Conservation (phyloP, 2,888 invertebrate species). For the Hyppa rectilinea region DNA sequence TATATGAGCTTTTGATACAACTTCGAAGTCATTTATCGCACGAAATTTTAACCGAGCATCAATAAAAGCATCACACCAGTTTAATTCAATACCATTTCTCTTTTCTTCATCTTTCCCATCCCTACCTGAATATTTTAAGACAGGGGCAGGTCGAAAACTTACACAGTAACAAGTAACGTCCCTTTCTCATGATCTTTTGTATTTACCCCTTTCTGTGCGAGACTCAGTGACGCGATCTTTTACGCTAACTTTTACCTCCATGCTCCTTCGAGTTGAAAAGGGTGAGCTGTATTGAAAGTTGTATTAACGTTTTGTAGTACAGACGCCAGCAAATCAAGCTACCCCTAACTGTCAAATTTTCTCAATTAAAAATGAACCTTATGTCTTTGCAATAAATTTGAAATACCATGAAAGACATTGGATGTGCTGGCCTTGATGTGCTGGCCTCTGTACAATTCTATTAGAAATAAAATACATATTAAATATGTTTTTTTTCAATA, state of each 20-base stretch:
- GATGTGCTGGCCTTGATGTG: too few relatives aligned
- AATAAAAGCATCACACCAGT: too few relatives aligned
- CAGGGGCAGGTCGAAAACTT: slow-evolving; percentile 42
- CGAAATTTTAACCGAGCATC: too few relatives aligned
- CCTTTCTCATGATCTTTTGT: slow-evolving; percentile 55
- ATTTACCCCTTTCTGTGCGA: slow-evolving; percentile 44
- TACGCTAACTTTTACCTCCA: slow-evolving; percentile 26
- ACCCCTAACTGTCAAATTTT: too few relatives aligned
- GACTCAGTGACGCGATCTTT: slow-evolving; percentile 51
- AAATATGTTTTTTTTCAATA: background rate
- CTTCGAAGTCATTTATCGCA: too few relatives aligned
- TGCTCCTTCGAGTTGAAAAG: background rate
- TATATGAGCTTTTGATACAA: slow-evolving; percentile 1
- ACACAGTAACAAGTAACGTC: slow-evolving; percentile 38
- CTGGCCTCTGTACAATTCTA: too few relatives aligned
- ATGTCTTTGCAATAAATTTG: too few relatives aligned
- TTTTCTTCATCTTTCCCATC: background rate
- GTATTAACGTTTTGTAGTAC: background rate
- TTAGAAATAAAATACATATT: background rate
- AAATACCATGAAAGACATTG: too few relatives aligned
- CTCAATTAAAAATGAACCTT: too few relatives aligned
- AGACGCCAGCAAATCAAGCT: too few relatives aligned
- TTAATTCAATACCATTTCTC: background rate
- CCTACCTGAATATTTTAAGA: slow-evolving; percentile 20
- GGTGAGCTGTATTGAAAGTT: slow-evolving; percentile 16